Conservation (phyloP, 2,888 invertebrate genomes). For the Drosophila flavopinicola region DNA sequence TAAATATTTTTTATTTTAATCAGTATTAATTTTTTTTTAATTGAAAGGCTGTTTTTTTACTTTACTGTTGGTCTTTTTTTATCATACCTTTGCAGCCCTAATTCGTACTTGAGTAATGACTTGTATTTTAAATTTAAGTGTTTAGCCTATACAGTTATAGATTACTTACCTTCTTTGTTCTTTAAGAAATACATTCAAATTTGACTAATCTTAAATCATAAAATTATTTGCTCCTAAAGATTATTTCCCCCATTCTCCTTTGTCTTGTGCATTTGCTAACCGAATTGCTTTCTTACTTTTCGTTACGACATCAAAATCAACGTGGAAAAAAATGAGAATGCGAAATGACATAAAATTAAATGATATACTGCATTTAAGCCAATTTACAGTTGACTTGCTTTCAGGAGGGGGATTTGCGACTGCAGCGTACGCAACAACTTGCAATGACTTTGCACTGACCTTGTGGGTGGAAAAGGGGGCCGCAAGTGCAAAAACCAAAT, state of each 20-base stretch:
- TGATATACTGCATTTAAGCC: conserved; percentile 70
- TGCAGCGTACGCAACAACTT: conserved; percentile 51
- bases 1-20: background rate
- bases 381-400: conserved; percentile 75
- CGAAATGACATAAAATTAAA: conserved; percentile 52
- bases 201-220: background rate
- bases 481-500: conserved; percentile 36
- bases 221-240: too few relatives aligned
- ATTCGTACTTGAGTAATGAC: too few relatives aligned
- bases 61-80: too few relatives aligned
- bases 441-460: conserved; percentile 71
- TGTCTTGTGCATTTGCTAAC: background rate
- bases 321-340: conserved; percentile 38
- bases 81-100: too few relatives aligned
- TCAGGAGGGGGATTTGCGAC: conserved; percentile 23
- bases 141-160: too few relatives aligned
- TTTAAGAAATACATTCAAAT: too few relatives aligned
- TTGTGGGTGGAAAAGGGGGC: conserved; percentile 49
- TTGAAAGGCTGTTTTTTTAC: too few relatives aligned
- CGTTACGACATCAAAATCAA: conserved; percentile 20
- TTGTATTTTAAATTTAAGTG: too few relatives aligned
- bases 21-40: too few relatives aligned
- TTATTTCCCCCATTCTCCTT: background rate
- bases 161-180: too few relatives aligned
- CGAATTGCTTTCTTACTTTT: background rate